Conservation (phyloP, 2,113 vertebrate species). For the Eulacestoma nigropectus region DNA sequence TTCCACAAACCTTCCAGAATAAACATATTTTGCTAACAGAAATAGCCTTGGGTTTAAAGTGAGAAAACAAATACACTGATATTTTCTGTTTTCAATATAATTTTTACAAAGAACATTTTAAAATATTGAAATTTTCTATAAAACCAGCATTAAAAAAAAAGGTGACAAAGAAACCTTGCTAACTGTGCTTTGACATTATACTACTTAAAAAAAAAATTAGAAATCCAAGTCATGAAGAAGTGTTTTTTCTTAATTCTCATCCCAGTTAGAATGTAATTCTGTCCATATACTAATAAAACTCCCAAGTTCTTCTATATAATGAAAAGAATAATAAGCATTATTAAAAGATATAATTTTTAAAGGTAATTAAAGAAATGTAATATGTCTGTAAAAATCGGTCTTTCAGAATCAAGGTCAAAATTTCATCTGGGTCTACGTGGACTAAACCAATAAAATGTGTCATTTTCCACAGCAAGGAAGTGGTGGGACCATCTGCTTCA, state of each 20-base stretch:
- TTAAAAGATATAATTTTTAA: not conserved
- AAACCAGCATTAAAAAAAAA: fast-evolving
- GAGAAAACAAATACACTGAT: not conserved
- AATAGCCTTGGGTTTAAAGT: not conserved
- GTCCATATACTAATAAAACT: not conserved
- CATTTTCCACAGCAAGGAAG: not conserved
- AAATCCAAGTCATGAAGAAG: not conserved
- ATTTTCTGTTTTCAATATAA: not conserved
- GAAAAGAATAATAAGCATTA: not conserved
- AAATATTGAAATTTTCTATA: not conserved
- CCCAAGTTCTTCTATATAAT: not conserved
- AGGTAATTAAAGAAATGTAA: not conserved
- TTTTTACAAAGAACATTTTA: not conserved
- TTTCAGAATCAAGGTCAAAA: not conserved
- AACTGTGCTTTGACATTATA: not conserved
- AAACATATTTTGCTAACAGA: slow-evolving; percentile 20
- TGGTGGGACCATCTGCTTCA: not conserved
- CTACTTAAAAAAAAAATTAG: not conserved
- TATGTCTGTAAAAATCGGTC: not conserved
- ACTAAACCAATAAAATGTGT: not conserved
- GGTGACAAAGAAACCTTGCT: not conserved
- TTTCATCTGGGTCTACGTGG: not conserved
- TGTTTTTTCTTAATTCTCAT: not conserved
- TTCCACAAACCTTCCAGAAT: not conserved
- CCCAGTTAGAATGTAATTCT: not conserved